Evolutionary conservation across 1,140 invertebrate species (phyloP).

Genomic region (Bombus confusus): DNA sequence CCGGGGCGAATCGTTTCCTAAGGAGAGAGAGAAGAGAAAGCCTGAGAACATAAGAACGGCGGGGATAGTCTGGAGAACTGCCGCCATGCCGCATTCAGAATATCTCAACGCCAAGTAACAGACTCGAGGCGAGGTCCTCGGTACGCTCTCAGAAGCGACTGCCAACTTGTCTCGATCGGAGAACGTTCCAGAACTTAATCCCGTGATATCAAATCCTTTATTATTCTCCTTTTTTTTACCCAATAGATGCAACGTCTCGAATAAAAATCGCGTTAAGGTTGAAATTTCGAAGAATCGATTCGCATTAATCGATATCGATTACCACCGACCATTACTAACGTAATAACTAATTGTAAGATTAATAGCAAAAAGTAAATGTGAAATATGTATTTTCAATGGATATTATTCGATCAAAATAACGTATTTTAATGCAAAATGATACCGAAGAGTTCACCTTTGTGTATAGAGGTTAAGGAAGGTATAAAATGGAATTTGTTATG

Average conservation of each 20-base stretch:
- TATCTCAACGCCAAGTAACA: constrained; percentile 63
- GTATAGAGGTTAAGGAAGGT: too few species aligned
- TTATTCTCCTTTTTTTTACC: too few species aligned
- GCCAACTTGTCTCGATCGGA: constrained; percentile 47
- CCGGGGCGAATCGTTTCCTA: constrained; percentile 75
- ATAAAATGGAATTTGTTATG: background rate
- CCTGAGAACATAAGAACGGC: constrained; percentile 80
- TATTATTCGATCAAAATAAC: too few species aligned
- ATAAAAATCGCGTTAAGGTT: too few species aligned
- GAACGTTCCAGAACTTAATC: constrained; percentile 49
- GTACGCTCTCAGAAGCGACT: constrained; percentile 70
- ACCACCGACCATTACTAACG: too few species aligned
- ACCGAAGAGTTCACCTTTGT: background rate
- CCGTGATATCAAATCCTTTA: background rate
- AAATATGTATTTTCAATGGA: too few species aligned
- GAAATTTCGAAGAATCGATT: too few species aligned
- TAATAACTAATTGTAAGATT: too few species aligned
- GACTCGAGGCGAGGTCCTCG: constrained; percentile 57
- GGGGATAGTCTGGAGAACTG: constrained; percentile 59
- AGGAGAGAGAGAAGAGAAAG: constrained; percentile 81
- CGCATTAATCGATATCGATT: too few species aligned
- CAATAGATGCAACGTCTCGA: too few species aligned
- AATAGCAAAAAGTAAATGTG: too few species aligned
- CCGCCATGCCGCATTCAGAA: constrained; percentile 74
- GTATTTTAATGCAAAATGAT: background rate